Conservation (phyloP, 1,140 invertebrate species). For the Meteorus sp. region DNA sequence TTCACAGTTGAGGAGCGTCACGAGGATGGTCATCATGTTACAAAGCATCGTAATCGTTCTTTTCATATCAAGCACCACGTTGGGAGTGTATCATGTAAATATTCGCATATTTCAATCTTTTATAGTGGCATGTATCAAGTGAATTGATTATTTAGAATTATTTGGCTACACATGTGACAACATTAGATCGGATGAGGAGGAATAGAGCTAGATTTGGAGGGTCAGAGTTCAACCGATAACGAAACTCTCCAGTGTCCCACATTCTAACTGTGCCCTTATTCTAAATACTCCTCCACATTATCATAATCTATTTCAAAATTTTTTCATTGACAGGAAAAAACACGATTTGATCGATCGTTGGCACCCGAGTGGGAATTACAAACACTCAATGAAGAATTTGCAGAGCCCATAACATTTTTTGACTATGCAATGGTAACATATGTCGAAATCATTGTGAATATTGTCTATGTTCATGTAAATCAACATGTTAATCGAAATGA, state of each 20-base stretch:
- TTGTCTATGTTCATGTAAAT: no score
- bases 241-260: neutral
- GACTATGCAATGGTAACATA: constrained; percentile 44
- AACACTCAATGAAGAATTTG: neutral
- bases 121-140: neutral
- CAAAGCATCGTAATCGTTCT: constrained; percentile 22
- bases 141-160: neutral
- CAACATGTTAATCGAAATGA: no score
- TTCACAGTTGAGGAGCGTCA: constrained; percentile 11
- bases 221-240: constrained; percentile 24
- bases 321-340: constrained; percentile 38
- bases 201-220: constrained; percentile 9
- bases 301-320: constrained; percentile 11
- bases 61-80: constrained; percentile 25
- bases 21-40: constrained; percentile 16
- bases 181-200: constrained; percentile 1
- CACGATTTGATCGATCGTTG: constrained; percentile 41
- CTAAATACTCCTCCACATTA: neutral
- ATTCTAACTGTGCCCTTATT: constrained; percentile 9
- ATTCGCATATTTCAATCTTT: neutral
- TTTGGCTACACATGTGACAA: neutral
- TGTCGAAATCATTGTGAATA: no score
- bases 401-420: constrained; percentile 35
- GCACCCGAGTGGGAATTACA: constrained; percentile 5
- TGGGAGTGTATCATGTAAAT: constrained; percentile 38